These are phyloP conservation scores for Tetraodon nigroviridis DNA, from an alignment of 2,113 vertebrate species.

Conservation along the genomic window DNA sequence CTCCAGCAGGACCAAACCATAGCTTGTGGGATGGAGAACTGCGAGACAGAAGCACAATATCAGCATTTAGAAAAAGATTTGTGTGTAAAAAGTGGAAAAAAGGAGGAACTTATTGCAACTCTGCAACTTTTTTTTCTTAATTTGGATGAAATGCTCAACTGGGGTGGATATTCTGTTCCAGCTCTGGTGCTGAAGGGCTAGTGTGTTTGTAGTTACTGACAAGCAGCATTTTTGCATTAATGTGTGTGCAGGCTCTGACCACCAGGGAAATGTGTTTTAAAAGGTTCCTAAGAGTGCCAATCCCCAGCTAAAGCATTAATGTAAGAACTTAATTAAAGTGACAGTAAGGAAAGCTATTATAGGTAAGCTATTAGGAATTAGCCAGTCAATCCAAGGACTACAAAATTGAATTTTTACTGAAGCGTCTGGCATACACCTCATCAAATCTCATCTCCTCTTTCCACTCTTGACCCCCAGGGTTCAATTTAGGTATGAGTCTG, in stretches of 20 bases:
- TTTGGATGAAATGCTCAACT: conserved; percentile 1
- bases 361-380: conserved; percentile 69
- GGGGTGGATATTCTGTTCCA: conserved; percentile 3
- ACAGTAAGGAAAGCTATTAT: conserved; percentile 73
- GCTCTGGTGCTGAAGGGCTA: conserved; percentile 8
- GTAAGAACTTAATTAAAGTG: conserved; percentile 72
- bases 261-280: conserved; percentile 62
- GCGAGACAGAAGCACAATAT: too few species aligned
- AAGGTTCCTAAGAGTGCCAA: conserved; percentile 52
- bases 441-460: conserved; percentile 61
- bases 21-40: too few species aligned
- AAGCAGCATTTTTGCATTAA: conserved; percentile 13
- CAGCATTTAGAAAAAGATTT: too few species aligned
- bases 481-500: conserved; percentile 59
- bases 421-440: conserved; percentile 63
- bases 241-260: conserved; percentile 40
- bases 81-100: too few species aligned
- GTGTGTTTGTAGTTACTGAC: not conserved
- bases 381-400: conserved; percentile 65
- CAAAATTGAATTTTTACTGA: conserved; percentile 72
- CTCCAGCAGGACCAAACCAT: too few species aligned
- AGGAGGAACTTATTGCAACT: too few species aligned
- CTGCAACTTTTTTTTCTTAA: too few species aligned
- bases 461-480: conserved; percentile 68
- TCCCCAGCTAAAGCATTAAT: conserved; percentile 63